Conservation (phyloP, 2,113 vertebrate genomes). For the Anthoscopus minutus region DNA sequence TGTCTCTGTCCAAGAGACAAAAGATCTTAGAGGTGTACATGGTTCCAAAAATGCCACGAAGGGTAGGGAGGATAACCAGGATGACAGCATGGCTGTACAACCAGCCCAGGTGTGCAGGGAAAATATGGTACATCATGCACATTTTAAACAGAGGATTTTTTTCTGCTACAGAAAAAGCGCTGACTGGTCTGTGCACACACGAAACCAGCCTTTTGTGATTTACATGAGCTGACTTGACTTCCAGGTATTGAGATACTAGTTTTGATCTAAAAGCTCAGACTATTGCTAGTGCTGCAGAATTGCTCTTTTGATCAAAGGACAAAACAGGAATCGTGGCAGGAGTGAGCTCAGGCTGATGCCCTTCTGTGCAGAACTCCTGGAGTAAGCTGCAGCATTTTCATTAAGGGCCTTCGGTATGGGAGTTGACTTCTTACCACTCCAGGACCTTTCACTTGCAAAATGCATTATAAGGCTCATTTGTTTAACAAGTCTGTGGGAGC, state of each 20-base stretch:
- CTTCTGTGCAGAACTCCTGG: neutral
- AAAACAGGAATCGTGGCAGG: neutral
- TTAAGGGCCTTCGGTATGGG: neutral
- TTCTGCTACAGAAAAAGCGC: neutral
- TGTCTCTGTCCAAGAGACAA: neutral
- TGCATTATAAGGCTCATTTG: neutral
- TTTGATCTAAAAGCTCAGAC: neutral
- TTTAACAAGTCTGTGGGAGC: conserved; percentile 12
- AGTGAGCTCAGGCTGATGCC: neutral
- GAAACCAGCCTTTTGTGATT: neutral
- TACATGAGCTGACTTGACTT: neutral
- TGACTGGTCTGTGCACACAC: neutral
- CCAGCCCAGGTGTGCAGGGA: neutral
- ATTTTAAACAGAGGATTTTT: neutral
- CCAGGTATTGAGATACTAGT: neutral
- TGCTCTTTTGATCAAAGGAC: neutral
- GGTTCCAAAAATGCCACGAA: neutral
- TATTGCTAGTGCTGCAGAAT: neutral
- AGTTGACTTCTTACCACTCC: neutral
- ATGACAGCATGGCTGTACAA: rapidly evolving
- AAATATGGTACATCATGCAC: neutral
- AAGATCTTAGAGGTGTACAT: neutral
- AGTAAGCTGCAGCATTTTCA: neutral
- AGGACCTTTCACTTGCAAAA: neutral
- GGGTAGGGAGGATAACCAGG: neutral